Evolutionary conservation across 2,113 vertebrate species (phyloP), one percentile per base, ranked within the genome.

Genomic region (Chinchilla lanigera): DNA sequence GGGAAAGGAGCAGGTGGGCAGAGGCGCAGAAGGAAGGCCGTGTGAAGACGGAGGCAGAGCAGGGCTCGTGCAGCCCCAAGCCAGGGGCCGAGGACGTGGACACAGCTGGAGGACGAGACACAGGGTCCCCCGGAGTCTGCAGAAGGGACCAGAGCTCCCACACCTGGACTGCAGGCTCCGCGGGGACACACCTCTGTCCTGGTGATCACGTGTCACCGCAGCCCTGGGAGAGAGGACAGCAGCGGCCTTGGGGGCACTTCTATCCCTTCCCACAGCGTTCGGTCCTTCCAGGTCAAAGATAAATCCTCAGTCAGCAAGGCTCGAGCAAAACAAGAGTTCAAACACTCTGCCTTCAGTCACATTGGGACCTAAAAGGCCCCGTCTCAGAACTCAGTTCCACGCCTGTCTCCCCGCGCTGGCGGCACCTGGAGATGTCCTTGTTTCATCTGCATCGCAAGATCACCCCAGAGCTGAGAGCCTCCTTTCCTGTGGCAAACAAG

Each of bases 41-140:
- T 3, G 0, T 52, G 54, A 50, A 47, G 24, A 41, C 12, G 22
- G 41, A 28, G 8, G 33, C 33, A 11, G 30, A 4, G 9, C 35
- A 2, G 20, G 2, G 12, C 11, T 20, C 41, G 0, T 5, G 4
- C 52, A 77, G 71, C 73, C 73, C 8, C 41, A 28, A 14, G 41
- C 73, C 41, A 28, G 24, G 73, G 7, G 41, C 41, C 12, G 12
- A 5, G 26, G 73, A 7, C 41, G 26, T 4, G 41, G 38, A 50
- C 44, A 16, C 12, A 4, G 73, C 41, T 13, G 24, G 24, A 52
- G 28, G 35, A 20, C 0, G 3, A 24, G 14, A 16, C 5, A 1
- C 5, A 33, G 38, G 4, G 41, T 38, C 33, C 44, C 82, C n/a
- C 81, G 1, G 82, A 50, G 73, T 7, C 71, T 30, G 20, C 83